Conservation (phyloP, 2,113 vertebrate species). For the Lagenorhynchus albirostris region DNA sequence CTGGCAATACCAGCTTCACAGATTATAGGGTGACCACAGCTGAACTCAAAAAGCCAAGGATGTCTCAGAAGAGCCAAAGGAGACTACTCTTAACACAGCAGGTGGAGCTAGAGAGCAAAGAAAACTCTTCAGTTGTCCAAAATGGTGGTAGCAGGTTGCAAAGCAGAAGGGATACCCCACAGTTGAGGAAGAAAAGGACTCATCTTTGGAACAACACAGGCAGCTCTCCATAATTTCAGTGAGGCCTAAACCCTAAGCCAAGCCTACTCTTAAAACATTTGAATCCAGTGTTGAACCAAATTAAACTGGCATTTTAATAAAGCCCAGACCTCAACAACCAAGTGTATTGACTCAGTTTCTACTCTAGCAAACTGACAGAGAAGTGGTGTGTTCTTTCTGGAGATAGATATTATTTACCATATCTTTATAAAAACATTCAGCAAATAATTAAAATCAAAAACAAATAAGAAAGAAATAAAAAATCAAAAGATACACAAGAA, state of each 20-base stretch:
- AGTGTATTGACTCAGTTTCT: neutral
- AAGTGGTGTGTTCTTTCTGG: neutral
- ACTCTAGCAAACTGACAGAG: neutral
- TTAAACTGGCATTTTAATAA: neutral
- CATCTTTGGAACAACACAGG: neutral
- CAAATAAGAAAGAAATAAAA: neutral
- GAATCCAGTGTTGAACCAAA: neutral
- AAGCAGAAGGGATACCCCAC: neutral
- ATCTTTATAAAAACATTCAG: neutral
- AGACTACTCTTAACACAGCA: neutral
- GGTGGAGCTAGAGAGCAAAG: neutral
- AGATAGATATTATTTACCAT: neutral
- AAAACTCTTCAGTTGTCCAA: neutral
- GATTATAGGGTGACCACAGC: neutral
- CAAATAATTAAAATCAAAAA: neutral
- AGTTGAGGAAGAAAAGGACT: neutral
- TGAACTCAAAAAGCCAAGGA: neutral
- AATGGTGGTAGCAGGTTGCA: neutral
- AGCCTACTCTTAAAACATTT: neutral
- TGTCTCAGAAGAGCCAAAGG: neutral
- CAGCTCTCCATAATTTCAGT: neutral
- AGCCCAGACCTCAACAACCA: neutral
- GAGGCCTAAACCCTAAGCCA: neutral
- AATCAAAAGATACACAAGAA: too few relatives aligned
- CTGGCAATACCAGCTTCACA: neutral